These are phyloP conservation scores for Catharus bicknelli DNA, from an alignment of 2,113 vertebrate species.

Conservation along the genomic window DNA sequence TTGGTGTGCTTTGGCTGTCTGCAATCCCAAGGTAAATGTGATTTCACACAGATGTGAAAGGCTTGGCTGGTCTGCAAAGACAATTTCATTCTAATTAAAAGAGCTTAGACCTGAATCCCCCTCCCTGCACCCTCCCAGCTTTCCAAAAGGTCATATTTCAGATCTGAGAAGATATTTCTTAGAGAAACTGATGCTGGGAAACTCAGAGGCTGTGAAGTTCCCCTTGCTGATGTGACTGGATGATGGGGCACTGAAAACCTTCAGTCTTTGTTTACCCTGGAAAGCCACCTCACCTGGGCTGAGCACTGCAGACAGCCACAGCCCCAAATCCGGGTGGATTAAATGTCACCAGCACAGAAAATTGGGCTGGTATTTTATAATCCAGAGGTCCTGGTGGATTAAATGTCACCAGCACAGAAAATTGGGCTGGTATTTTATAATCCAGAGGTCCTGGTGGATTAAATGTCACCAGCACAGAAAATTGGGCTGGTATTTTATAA, in stretches of 20 bases:
- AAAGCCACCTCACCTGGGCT: background rate
- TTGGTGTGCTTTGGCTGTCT: background rate
- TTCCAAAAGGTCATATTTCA: background rate
- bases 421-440: background rate
- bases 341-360: background rate
- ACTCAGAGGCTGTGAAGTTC: fast-evolving
- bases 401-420: constrained; percentile 1
- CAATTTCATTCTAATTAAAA: background rate
- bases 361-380: background rate
- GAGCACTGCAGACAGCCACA: background rate
- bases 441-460: background rate
- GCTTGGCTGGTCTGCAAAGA: background rate
- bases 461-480: constrained; percentile 1
- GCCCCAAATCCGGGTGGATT: background rate
- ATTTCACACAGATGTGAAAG: background rate
- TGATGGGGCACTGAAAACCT: background rate
- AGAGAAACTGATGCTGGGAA: background rate
- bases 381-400: background rate
- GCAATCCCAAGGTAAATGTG: background rate
- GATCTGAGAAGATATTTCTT: background rate
- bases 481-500: background rate
- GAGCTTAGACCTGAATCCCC: background rate
- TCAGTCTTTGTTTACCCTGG: constrained; percentile 3
- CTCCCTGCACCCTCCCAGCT: background rate
- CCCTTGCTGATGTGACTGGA: background rate